Base-by-base conservation (phyloP, 2,113 vertebrate species). In the Hiodon tergisus region DNA sequence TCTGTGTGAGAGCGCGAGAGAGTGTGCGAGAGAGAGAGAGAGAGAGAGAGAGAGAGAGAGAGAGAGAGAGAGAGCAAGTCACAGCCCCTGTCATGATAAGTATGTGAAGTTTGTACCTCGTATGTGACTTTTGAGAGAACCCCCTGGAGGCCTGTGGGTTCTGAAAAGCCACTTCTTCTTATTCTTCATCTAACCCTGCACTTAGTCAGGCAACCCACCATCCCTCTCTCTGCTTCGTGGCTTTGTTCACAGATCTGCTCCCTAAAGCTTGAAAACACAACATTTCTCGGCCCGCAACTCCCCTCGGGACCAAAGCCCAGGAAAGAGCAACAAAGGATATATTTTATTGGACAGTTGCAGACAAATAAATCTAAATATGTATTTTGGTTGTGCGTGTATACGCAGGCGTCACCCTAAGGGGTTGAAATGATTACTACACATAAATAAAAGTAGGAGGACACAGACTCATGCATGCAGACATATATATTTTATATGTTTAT, bases 291-390 rank as follows among this genome's bases (percentile, higher is more conserved):
- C 86, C 86, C 80, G 82, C 84, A 83, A 87, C 87, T 89, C 87
- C 90, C 90, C 85, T 86, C 83, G 90, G 90, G 86, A 89, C 85
- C 57, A 71, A 67, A 82, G 86, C 85, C 82, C 83, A 83, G 88
- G 84, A 85, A 87, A 83, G 84, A 85, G 85, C 87, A 86, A 83
- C 88, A 86, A 85, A 87, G 84, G 81, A 87, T 88, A 86, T 88
- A 86, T 91, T 91, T 90, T 89, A 90, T 90, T 90, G 88, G 88
- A 88, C 85, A 87, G 89, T 86, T 87, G 86, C 85, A 89, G 86
- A 89, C 89, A 91, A 90, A 92, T 91, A 92, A 90, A 91, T 91
- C 89, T 90, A 89, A 91, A 92, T 89, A 90, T 89, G 86, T 89
- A 89, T 90, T 88, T 90, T 89, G 87, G 88, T 88, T 83, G 85